phyloP scores from a whole-genome alignment of 1,140 invertebrate genomes.

The Ostrea edulis region DNA sequence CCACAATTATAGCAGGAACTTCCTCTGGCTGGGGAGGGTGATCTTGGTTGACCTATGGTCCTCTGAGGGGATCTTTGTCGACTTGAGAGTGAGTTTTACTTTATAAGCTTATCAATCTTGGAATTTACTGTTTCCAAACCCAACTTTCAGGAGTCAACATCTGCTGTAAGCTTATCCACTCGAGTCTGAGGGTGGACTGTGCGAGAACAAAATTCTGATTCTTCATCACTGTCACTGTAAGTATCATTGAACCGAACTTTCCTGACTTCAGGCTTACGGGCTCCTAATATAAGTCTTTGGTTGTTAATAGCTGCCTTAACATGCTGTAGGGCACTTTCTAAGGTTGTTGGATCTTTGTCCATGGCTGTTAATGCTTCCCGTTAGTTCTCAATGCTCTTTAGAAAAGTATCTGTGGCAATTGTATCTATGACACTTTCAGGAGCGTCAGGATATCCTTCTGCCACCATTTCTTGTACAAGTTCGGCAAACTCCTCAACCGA shows the following conservation, averaged over 20 bases:
- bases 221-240: background rate
- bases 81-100: background rate
- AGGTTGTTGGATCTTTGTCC: too few relatives aligned
- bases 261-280: background rate
- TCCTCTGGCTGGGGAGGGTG: too few relatives aligned
- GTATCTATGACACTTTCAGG: slow-evolving; percentile 42
- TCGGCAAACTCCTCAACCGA: slow-evolving; percentile 39
- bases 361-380: too few relatives aligned
- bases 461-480: slow-evolving; percentile 38
- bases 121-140: background rate
- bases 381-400: slow-evolving; percentile 38
- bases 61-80: background rate
- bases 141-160: background rate
- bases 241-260: background rate
- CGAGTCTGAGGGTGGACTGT: background rate
- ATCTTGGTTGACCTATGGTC: too few relatives aligned
- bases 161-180: slow-evolving; percentile 9
- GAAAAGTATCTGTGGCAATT: slow-evolving; percentile 26
- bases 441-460: slow-evolving; percentile 43
- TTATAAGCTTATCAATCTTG: background rate
- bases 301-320: slow-evolving; percentile 34
- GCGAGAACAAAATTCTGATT: background rate
- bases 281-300: slow-evolving; percentile 37
- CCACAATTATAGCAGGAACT: too few relatives aligned
- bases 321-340: slow-evolving; percentile 23